phyloP scores from a whole-genome alignment of 2,113 vertebrate genomes.

The Aphyosemion australe region DNA sequence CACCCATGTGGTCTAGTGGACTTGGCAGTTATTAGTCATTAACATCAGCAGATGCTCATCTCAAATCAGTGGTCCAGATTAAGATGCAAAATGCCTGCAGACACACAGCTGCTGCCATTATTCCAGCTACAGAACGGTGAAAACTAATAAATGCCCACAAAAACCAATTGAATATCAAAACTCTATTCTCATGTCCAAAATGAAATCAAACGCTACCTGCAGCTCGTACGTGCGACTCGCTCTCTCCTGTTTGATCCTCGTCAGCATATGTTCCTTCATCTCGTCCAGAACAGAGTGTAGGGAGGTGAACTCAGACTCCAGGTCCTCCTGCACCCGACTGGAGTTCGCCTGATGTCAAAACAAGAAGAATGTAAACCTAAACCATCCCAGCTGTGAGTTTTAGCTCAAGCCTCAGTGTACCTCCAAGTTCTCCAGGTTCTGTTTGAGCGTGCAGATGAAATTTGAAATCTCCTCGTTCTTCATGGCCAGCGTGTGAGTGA shows the following conservation, averaged over 20 bases:
- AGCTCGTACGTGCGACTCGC: constrained; percentile 91
- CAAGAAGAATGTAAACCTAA: neutral
- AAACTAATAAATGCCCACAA: too few species aligned
- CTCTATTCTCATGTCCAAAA: too few species aligned
- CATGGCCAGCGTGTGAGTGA: constrained; percentile 89
- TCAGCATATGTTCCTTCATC: constrained; percentile 91
- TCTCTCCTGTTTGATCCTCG: constrained; percentile 92
- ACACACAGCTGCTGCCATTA: neutral
- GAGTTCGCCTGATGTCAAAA: constrained; percentile 81
- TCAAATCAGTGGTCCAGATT: neutral
- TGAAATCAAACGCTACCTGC: constrained; percentile 74
- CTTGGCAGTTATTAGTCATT: neutral
- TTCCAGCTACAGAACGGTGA: too few species aligned
- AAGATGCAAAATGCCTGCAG: neutral
- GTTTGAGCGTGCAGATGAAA: constrained; percentile 90
- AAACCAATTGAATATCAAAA: too few species aligned
- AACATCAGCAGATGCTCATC: neutral
- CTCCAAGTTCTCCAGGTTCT: constrained; percentile 91
- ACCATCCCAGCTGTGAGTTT: neutral
- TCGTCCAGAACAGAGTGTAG: constrained; percentile 86
- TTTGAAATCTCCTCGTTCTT: constrained; percentile 97
- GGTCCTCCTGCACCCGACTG: constrained; percentile 84
- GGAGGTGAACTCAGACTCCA: constrained; percentile 88
- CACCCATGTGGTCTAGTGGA: too few species aligned
- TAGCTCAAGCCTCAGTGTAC: constrained; percentile 49